A percentile compares a stretch with the other conserved stretches of the same genome.
Evolutionary conservation across 1,140 invertebrate species (phyloP).

Genomic region (Marisa cornuarietis): DNA sequence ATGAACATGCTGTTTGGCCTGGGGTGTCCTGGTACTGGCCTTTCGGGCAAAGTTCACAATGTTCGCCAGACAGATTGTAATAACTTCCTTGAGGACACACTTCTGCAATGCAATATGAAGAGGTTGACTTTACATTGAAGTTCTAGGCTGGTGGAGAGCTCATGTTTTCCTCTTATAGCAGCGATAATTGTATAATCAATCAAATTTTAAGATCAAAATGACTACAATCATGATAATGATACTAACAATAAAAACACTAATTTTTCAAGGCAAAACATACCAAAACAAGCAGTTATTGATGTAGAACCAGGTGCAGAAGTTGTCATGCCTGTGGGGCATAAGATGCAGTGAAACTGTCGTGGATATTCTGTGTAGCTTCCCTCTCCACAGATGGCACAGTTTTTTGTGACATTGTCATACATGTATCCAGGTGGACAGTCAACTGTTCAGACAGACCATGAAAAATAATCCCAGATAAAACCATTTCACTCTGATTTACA

Average conservation of each 20-base stretch:
- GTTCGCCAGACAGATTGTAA: neutral
- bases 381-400: constrained; percentile 35
- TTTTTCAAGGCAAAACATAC: constrained; percentile 20
- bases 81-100: constrained; percentile 31
- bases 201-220: too few relatives aligned
- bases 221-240: neutral
- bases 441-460: constrained; percentile 12
- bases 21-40: constrained; percentile 44
- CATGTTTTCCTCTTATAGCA: too few relatives aligned
- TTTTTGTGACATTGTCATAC: neutral
- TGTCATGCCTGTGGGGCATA: constrained; percentile 36
- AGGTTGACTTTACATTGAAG: too few relatives aligned
- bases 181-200: too few relatives aligned
- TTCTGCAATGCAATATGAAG: constrained; percentile 12
- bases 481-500: neutral
- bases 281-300: constrained; percentile 24
- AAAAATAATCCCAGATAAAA: constrained; percentile 1
- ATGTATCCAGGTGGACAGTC: constrained; percentile 26
- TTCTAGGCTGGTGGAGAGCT: too few relatives aligned
- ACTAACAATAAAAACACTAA: neutral
- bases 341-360: constrained; percentile 30
- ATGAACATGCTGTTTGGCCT: constrained; percentile 35
- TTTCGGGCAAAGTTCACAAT: constrained; percentile 46
- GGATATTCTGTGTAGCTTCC: constrained; percentile 31
- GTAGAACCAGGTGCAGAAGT: constrained; percentile 31